Evolutionary conservation across 2,797 vertebrate species (phyloP).

Genomic region (Okamejei kenojei): DNA sequence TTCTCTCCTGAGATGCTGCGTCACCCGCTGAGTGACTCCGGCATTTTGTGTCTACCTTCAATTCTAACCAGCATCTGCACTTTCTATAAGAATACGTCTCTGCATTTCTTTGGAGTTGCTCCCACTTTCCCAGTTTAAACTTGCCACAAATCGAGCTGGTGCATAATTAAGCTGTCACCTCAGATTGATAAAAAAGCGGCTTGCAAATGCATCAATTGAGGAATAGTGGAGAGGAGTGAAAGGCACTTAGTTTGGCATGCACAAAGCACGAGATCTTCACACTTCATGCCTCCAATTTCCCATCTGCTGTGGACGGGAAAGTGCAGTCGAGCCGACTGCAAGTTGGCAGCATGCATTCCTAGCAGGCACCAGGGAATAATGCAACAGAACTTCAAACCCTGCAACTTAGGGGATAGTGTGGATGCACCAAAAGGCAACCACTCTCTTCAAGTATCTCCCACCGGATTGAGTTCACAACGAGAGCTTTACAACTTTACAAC

Average conservation of each 20-base stretch:
- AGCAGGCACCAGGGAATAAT: background rate
- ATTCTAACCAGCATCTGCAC: too few relatives aligned
- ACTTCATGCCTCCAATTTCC: background rate
- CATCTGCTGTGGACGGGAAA: background rate
- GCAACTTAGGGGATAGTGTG: background rate
- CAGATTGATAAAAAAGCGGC: background rate
- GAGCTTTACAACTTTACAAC: background rate
- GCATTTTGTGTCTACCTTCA: too few relatives aligned
- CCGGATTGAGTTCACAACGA: background rate
- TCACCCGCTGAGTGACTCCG: too few relatives aligned
- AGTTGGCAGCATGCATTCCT: background rate
- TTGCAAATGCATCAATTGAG: background rate
- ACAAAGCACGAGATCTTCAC: background rate
- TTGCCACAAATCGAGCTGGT: background rate
- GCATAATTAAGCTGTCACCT: background rate
- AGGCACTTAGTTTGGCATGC: background rate
- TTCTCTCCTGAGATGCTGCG: too few relatives aligned
- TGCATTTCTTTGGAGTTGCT: background rate
- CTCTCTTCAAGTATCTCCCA: background rate
- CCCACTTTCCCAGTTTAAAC: background rate
- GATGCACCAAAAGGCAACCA: background rate
- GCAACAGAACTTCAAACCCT: background rate
- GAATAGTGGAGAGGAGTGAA: background rate
- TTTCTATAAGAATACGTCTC: background rate
- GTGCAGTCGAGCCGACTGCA: background rate